Percentiles rank a stretch among this genome's conserved stretches.
Evolutionary conservation across 2,113 vertebrate species (phyloP).

Genomic region (Phyllostomus discolor): DNA sequence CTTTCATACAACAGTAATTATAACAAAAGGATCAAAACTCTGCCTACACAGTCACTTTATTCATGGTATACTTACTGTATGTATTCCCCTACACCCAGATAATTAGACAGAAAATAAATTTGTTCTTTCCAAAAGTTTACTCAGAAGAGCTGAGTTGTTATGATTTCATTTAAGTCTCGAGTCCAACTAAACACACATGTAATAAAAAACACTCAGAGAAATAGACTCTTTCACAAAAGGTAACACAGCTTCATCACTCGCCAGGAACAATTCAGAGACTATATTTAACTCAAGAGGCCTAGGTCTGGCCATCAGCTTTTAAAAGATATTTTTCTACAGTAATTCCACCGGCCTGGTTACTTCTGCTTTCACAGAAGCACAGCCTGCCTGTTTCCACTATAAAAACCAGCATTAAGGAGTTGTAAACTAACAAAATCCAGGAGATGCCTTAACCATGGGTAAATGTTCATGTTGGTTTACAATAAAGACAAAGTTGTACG

Average conservation of each 20-base stretch:
- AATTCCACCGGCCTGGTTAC: background rate
- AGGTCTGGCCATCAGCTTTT: background rate
- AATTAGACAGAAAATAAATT: background rate
- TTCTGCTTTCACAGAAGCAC: background rate
- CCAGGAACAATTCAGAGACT: background rate
- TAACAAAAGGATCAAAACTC: background rate
- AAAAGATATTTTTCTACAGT: background rate
- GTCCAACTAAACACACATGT: background rate
- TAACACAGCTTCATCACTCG: background rate
- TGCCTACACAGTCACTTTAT: background rate
- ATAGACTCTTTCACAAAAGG: background rate
- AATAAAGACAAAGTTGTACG: background rate
- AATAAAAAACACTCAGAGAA: background rate
- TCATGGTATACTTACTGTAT: background rate
- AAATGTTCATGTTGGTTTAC: background rate
- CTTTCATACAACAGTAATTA: background rate
- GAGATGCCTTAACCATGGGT: background rate
- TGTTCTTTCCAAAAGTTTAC: conserved; percentile 1
- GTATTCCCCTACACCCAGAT: background rate
- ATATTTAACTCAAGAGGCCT: background rate
- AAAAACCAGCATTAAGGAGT: background rate
- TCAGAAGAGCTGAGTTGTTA: background rate
- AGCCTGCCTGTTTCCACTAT: conserved; percentile 26
- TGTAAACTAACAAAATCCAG: conserved; percentile 26
- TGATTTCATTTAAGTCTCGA: background rate